These are phyloP conservation scores for Bombus superbus DNA, from an alignment of 1,140 invertebrate genomes.

Conservation along the genomic window DNA sequence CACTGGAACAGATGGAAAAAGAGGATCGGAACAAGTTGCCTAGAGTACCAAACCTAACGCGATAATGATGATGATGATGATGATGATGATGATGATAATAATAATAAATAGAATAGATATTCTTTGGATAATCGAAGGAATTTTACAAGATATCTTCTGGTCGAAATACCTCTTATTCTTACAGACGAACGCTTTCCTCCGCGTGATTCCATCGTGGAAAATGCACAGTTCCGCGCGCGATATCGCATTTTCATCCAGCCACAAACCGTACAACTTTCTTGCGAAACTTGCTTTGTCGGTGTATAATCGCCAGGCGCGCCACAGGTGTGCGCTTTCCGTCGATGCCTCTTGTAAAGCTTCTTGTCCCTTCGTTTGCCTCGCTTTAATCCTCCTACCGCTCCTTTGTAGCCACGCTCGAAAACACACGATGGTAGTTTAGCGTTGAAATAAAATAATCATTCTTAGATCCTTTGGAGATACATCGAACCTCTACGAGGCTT, in stretches of 20 bases:
- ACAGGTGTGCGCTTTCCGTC: slow-evolving; percentile 66
- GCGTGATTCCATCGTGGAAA: background rate
- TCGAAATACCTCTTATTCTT: background rate
- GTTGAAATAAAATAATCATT: too few relatives aligned
- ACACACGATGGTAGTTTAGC: background rate
- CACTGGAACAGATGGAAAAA: too few relatives aligned
- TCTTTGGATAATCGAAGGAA: too few relatives aligned
- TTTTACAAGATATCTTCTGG: background rate
- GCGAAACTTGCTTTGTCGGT: slow-evolving; percentile 51
- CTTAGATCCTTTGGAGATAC: too few relatives aligned
- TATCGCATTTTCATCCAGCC: background rate
- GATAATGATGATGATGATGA: too few relatives aligned
- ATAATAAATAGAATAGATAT: too few relatives aligned
- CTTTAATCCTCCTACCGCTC: background rate
- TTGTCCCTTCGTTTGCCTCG: slow-evolving; percentile 5
- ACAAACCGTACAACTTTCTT: slow-evolving; percentile 6
- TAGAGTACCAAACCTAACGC: too few relatives aligned
- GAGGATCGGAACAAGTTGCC: too few relatives aligned
- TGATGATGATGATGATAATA: too few relatives aligned
- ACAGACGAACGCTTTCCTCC: background rate
- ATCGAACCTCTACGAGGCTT: too few relatives aligned
- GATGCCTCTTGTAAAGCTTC: slow-evolving; percentile 55
- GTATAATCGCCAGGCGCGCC: slow-evolving; percentile 64
- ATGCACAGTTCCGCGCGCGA: background rate
- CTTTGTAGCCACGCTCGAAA: background rate